A percentile compares a stretch with the other conserved stretches of the same genome.
Evolutionary conservation across 2,797 vertebrate genomes (phyloP).

Genomic region (Cirrhinus molitorella): DNA sequence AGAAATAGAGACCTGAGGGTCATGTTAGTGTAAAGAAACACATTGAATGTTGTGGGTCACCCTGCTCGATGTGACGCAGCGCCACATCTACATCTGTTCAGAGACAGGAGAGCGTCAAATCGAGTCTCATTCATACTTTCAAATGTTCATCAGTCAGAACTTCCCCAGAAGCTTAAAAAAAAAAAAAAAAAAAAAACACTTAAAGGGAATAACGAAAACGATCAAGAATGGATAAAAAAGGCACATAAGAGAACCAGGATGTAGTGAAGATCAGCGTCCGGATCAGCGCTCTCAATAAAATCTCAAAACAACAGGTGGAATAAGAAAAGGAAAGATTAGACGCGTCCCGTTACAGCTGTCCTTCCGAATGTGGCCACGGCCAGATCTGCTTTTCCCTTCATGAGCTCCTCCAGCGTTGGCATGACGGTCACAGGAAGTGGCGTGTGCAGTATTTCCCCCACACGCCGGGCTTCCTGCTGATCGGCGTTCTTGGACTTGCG

Average conservation of each 20-base stretch:
- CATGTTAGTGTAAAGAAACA: slow-evolving; percentile 4
- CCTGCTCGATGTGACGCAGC: neutral
- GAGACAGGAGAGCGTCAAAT: neutral
- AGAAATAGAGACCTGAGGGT: neutral
- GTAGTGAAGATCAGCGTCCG: slow-evolving; percentile 16
- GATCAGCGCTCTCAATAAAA: neutral
- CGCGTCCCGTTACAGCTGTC: slow-evolving; percentile 88
- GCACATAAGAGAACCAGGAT: slow-evolving; percentile 40
- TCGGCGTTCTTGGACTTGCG: slow-evolving; percentile 83
- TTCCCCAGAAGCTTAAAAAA: slow-evolving; percentile 1
- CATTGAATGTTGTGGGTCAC: neutral
- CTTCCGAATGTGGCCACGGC: slow-evolving; percentile 89
- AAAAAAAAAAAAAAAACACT: neutral
- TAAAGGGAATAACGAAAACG: slow-evolving; percentile 21
- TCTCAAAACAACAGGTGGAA: slow-evolving; percentile 4
- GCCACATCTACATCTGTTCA: neutral
- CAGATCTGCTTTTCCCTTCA: slow-evolving; percentile 94
- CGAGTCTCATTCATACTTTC: neutral
- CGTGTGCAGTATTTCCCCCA: slow-evolving; percentile 81
- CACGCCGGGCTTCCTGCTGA: slow-evolving; percentile 71
- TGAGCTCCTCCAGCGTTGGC: slow-evolving; percentile 92
- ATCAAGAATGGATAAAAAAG: slow-evolving; percentile 31
- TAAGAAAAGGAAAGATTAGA: slow-evolving; percentile 74
- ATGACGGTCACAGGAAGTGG: slow-evolving; percentile 75
- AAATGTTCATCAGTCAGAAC: neutral